A percentile compares a stretch with the other conserved stretches of the same genome.
Conservation (phyloP, 2,797 vertebrate species). For the Spheniscus humboldti region DNA sequence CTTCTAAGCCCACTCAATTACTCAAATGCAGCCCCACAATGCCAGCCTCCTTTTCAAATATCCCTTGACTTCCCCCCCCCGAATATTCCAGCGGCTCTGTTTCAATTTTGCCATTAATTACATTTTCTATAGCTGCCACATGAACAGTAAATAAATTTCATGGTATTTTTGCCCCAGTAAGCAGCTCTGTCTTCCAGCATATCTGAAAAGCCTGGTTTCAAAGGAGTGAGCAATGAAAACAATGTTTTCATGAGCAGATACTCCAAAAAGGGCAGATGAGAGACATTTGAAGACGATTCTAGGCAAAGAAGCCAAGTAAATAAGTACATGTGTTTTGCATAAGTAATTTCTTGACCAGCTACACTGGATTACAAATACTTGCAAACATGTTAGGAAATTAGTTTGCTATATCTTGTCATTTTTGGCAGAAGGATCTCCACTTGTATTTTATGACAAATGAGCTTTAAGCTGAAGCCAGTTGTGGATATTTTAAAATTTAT, state of each 20-base stretch:
- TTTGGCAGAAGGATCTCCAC: slow-evolving; percentile 24
- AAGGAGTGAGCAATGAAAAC: slow-evolving; percentile 5
- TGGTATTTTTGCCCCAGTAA: slow-evolving; percentile 42
- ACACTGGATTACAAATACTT: slow-evolving; percentile 32
- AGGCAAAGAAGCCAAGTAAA: not conserved
- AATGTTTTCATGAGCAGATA: slow-evolving; percentile 17
- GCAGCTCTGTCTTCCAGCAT: slow-evolving; percentile 54
- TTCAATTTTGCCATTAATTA: slow-evolving; percentile 5
- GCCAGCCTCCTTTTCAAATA: not conserved
- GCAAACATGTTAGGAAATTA: not conserved
- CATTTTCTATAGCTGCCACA: slow-evolving; percentile 38
- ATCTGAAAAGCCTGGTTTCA: slow-evolving; percentile 17
- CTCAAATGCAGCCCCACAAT: not conserved
- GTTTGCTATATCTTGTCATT: not conserved
- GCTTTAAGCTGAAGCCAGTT: slow-evolving; percentile 38
- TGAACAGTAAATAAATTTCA: slow-evolving; percentile 58
- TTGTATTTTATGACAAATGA: slow-evolving; percentile 43
- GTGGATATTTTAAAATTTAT: slow-evolving; percentile 60
- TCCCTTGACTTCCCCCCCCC: not conserved
- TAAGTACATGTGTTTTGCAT: not conserved
- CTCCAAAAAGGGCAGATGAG: slow-evolving; percentile 2
- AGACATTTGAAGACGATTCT: not conserved
- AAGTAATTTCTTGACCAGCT: slow-evolving; percentile 12
- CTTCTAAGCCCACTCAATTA: not conserved
- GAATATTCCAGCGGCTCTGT: not conserved